Conservation (phyloP, 2,797 vertebrate species). For the Cheirogaleus major region DNA sequence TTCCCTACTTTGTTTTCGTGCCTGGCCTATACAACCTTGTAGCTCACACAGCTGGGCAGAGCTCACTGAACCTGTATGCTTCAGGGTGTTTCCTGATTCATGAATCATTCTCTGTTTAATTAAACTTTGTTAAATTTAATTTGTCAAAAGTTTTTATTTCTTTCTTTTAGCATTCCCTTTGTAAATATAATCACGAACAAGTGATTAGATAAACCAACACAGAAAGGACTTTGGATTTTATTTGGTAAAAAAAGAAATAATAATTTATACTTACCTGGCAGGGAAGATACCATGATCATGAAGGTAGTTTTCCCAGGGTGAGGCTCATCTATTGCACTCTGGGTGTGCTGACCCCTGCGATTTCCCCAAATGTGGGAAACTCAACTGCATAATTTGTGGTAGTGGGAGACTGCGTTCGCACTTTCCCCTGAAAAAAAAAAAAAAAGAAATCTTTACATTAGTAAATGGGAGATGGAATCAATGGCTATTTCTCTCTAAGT, state of each 20-base stretch:
- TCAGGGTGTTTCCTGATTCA: accelerated
- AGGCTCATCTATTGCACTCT: too few relatives aligned
- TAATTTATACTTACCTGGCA: too few relatives aligned
- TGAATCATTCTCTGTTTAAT: background rate
- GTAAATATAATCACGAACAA: background rate
- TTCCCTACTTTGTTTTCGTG: background rate
- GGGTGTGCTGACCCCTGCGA: too few relatives aligned
- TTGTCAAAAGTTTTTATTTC: background rate
- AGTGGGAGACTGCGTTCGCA: too few relatives aligned
- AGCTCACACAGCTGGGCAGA: accelerated
- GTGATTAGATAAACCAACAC: background rate
- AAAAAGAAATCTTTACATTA: background rate
- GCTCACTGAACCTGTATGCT: accelerated
- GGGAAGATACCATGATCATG: too few relatives aligned
- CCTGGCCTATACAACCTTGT: background rate
- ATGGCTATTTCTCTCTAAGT: background rate
- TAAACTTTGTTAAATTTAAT: background rate
- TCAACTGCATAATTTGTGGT: too few relatives aligned
- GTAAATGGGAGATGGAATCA: background rate
- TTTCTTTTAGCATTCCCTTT: background rate
- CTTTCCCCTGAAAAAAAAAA: too few relatives aligned
- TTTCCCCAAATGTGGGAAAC: too few relatives aligned
- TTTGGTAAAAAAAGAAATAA: background rate
- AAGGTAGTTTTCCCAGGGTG: too few relatives aligned
- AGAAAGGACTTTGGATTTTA: background rate